These are phyloP conservation scores for Hucho hucho DNA, from an alignment of 2,113 vertebrate species.

Conservation along the genomic window DNA sequence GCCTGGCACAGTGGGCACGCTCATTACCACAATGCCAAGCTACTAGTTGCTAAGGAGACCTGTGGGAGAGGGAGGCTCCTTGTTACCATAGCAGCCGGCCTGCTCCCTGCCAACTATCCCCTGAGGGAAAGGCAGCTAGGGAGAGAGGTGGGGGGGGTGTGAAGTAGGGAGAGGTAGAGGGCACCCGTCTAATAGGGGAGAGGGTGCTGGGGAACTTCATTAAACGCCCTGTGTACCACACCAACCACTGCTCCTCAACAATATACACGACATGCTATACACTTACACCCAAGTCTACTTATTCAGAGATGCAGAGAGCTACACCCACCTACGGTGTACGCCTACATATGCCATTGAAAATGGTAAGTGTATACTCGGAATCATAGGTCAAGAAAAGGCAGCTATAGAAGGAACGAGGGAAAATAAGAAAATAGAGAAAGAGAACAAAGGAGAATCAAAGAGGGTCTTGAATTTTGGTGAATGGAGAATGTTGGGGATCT, in stretches of 20 bases:
- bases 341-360: not conserved
- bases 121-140: constrained; percentile 68
- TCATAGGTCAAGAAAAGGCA: not conserved
- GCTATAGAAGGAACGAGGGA: constrained; percentile 13
- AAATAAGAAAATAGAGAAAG: constrained; percentile 17
- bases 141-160: constrained; percentile 55
- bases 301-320: too few relatives aligned
- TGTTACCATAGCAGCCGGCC: constrained; percentile 80
- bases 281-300: too few relatives aligned
- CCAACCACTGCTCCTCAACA: not conserved
- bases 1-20: constrained; percentile 76
- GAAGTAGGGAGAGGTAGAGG: constrained; percentile 69
- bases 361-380: too few relatives aligned
- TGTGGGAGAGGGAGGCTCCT: constrained; percentile 80
- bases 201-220: not conserved
- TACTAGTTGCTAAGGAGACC: constrained; percentile 85
- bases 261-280: not conserved
- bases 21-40: constrained; percentile 79
- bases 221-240: not conserved
- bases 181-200: constrained; percentile 42
- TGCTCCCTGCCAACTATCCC: constrained; percentile 76
- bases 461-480: constrained; percentile 30
- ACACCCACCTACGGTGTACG: not conserved
- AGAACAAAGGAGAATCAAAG: constrained; percentile 48
- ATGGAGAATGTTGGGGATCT: not conserved